Conservation (phyloP, 1,140 invertebrate genomes). For the Kradibia gibbosae region DNA sequence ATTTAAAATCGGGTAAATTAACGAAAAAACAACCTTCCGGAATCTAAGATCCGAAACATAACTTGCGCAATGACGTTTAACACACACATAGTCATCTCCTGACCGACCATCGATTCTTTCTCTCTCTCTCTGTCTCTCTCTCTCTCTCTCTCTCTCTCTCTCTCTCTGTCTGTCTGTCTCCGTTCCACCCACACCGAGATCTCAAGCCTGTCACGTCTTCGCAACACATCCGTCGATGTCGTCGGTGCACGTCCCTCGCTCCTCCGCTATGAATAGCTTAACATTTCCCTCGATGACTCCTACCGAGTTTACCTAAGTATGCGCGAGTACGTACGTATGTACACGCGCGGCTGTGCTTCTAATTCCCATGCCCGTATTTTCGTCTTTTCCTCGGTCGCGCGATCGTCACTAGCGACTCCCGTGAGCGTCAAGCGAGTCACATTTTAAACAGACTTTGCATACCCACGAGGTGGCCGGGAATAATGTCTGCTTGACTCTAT, state of each 20-base stretch:
- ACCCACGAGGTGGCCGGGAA: neutral
- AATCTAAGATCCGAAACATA: neutral
- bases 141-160: neutral
- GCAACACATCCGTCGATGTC: neutral
- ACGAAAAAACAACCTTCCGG: neutral
- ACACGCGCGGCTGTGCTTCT: conserved; percentile 39
- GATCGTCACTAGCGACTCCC: conserved; percentile 9
- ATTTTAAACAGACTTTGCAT: neutral
- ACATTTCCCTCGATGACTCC: neutral
- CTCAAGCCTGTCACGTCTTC: too few species aligned
- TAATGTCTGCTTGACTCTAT: neutral
- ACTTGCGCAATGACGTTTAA: too few species aligned
- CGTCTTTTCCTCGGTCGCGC: conserved; percentile 37
- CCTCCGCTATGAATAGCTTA: conserved; percentile 11
- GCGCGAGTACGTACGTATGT: neutral
- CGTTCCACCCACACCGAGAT: neutral
- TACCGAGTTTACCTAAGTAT: too few species aligned
- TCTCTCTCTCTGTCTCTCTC: neutral
- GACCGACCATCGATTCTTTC: too few species aligned
- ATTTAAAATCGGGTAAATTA: neutral
- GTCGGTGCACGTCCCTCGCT: neutral
- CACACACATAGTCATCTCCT: neutral
- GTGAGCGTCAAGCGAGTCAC: neutral
- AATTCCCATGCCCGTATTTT: conserved; percentile 48
- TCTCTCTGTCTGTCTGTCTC: neutral